Evolutionary conservation across 2,113 vertebrate genomes (phyloP).

Genomic region (Platichthys stellatus): DNA sequence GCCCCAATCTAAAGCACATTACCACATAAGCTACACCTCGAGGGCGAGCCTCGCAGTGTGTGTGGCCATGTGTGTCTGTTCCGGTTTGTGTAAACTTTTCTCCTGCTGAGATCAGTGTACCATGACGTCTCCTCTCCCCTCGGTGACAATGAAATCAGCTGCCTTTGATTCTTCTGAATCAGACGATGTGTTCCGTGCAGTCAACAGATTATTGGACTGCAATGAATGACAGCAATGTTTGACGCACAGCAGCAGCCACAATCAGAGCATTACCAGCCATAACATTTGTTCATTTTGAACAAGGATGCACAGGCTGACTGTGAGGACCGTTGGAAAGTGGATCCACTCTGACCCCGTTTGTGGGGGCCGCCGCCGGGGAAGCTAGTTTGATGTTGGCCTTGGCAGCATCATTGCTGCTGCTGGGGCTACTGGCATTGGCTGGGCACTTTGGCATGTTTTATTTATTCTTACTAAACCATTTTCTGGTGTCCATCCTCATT

Average conservation of each 20-base stretch:
- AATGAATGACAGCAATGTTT: constrained; percentile 28
- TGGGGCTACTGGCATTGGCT: not conserved
- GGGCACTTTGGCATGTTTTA: too few relatives aligned
- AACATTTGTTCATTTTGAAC: not conserved
- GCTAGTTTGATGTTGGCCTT: too few relatives aligned
- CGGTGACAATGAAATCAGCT: constrained; percentile 23
- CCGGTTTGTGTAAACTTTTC: constrained; percentile 43
- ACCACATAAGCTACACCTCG: constrained; percentile 71
- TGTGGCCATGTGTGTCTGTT: constrained; percentile 28
- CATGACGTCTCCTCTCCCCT: constrained; percentile 15
- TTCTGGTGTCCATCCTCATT: too few relatives aligned
- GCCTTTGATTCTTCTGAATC: constrained; percentile 38
- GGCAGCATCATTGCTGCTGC: not conserved
- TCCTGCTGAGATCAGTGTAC: constrained; percentile 31
- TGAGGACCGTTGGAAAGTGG: too few relatives aligned
- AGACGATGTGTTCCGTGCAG: not conserved
- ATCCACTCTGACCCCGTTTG: not conserved
- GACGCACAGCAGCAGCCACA: constrained; percentile 3
- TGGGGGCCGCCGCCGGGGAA: not conserved
- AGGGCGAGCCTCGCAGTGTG: constrained; percentile 53
- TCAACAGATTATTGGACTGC: constrained; percentile 19
- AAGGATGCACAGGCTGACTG: not conserved
- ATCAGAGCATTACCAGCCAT: constrained; percentile 4
- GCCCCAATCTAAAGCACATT: constrained; percentile 72
- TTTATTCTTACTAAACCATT: too few relatives aligned